These are phyloP conservation scores for Melopsittacus undulatus DNA, from an alignment of 2,797 vertebrate genomes.

Conservation along the genomic window DNA sequence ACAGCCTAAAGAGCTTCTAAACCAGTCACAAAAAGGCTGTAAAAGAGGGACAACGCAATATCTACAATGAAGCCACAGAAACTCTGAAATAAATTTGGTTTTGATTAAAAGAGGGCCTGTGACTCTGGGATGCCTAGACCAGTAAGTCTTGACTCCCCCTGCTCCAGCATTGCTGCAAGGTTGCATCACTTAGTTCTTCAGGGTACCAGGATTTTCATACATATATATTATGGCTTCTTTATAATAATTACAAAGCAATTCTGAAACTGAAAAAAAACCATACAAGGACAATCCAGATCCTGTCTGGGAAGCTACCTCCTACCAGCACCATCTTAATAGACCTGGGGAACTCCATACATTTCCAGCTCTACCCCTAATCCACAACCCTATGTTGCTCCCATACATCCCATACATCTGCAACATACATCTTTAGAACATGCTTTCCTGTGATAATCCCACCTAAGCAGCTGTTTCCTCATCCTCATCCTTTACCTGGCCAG, in stretches of 20 bases:
- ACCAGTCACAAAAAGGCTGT: not conserved
- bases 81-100: not conserved
- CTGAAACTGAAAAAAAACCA: not conserved
- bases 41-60: not conserved
- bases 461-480: not conserved
- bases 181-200: not conserved
- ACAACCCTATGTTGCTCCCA: accelerated
- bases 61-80: not conserved
- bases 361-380: not conserved
- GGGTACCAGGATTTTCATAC: not conserved
- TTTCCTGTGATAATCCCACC: not conserved
- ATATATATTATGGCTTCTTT: not conserved
- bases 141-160: not conserved
- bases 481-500: not conserved
- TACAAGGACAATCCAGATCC: not conserved
- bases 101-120: not conserved
- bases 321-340: not conserved
- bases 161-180: not conserved
- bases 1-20: not conserved
- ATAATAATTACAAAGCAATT: not conserved
- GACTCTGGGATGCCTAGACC: not conserved
- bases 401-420: too few species aligned
- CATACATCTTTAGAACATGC: not conserved
- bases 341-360: not conserved
- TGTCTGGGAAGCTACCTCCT: not conserved